phyloP scores from a whole-genome alignment of 2,888 invertebrate genomes.

The Meiosimyza decipiens region DNA sequence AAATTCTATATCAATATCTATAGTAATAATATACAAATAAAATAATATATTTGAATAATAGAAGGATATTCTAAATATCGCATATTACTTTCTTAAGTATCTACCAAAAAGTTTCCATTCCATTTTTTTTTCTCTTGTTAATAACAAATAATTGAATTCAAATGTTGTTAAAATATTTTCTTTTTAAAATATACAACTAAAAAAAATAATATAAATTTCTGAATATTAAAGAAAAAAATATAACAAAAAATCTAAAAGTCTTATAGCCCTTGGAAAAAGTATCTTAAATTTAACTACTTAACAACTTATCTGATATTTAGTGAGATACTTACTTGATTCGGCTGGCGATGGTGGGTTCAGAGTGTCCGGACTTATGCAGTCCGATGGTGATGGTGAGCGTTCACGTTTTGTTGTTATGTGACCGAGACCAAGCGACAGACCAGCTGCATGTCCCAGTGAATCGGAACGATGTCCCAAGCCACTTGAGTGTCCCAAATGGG shows the following conservation, averaged over 20 bases:
- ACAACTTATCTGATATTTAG: background rate
- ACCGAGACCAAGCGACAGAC: conserved; percentile 71
- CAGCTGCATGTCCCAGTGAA: conserved; percentile 69
- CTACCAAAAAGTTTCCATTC: conserved; percentile 41
- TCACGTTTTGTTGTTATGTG: conserved; percentile 84
- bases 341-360: conserved; percentile 90
- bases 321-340: conserved; percentile 81
- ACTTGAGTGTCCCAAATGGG: conserved; percentile 68
- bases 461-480: conserved; percentile 67
- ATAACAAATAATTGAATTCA: background rate
- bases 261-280: background rate
- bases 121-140: conserved; percentile 34
- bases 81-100: background rate
- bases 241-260: background rate
- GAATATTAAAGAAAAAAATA: background rate
- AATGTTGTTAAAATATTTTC: background rate
- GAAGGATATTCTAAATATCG: too few relatives aligned
- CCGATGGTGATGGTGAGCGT: conserved; percentile 87
- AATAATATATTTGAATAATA: too few relatives aligned
- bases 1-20: too few relatives aligned
- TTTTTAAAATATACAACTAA: background rate
- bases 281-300: background rate
- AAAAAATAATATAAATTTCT: background rate
- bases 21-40: too few relatives aligned
- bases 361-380: conserved; percentile 89